Conservation (phyloP, 1,140 invertebrate genomes). For the Brachionus plicatilis region DNA sequence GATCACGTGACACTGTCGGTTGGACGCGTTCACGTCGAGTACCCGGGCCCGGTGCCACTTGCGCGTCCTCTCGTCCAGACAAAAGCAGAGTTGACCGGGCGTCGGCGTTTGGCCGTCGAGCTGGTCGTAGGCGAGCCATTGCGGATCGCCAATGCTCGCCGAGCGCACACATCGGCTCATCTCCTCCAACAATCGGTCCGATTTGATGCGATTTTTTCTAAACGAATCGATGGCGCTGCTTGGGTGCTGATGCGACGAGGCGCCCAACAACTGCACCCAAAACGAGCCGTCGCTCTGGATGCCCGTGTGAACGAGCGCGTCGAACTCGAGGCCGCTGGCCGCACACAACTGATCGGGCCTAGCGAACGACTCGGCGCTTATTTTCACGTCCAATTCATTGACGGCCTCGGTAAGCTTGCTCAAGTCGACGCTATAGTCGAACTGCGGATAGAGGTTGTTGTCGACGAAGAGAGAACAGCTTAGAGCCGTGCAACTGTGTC, state of each 20-base stretch:
- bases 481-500: neutral
- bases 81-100: neutral
- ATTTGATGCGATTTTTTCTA: neutral
- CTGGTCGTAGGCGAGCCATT: neutral
- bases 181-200: neutral
- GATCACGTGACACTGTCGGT: neutral
- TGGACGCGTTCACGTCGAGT: neutral
- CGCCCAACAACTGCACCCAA: neutral
- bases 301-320: neutral
- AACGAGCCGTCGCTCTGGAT: neutral
- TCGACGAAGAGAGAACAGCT: conserved; percentile 33
- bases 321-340: neutral
- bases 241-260: neutral
- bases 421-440: conserved; percentile 17
- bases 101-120: neutral
- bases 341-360: neutral
- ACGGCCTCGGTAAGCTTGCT: neutral
- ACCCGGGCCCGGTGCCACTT: neutral
- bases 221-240: neutral
- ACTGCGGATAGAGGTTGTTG: conserved; percentile 25
- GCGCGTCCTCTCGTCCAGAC: neutral
- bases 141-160: neutral
- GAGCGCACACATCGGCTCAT: neutral
- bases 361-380: neutral
- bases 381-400: neutral